Conservation (phyloP, 2,113 vertebrate species). For the Channa maculata region DNA sequence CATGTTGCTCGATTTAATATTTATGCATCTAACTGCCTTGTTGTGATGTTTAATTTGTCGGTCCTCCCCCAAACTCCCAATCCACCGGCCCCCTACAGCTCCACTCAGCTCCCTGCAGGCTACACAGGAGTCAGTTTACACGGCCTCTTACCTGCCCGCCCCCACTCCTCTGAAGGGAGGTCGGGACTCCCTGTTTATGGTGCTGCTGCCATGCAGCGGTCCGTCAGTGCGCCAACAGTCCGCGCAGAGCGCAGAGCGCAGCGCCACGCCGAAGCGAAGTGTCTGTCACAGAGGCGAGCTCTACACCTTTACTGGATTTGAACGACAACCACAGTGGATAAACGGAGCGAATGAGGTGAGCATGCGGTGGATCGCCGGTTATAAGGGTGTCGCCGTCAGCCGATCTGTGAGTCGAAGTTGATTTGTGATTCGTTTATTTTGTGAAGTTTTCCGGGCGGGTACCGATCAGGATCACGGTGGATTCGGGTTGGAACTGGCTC, state of each 20-base stretch:
- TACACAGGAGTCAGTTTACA: conserved; percentile 67
- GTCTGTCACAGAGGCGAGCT: conserved; percentile 23
- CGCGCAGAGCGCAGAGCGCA: conserved; percentile 56
- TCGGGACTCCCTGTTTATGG: conserved; percentile 47
- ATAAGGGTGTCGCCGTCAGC: background rate
- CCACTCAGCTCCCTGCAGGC: conserved; percentile 31
- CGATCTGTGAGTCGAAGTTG: background rate
- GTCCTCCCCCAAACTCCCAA: background rate
- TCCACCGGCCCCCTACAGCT: background rate
- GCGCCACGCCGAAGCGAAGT: conserved; percentile 35
- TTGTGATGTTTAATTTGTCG: conserved; percentile 24
- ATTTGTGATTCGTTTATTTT: conserved; percentile 3
- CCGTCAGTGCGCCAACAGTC: conserved; percentile 51
- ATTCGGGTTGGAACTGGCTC: conserved; percentile 3
- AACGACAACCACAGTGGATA: conserved; percentile 32
- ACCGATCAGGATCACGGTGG: background rate
- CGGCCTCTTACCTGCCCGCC: conserved; percentile 67
- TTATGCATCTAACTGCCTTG: background rate
- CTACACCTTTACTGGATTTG: conserved; percentile 31
- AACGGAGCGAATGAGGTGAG: conserved; percentile 52
- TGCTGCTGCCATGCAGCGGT: conserved; percentile 35
- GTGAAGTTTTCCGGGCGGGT: conserved; percentile 22
- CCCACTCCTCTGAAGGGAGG: conserved; percentile 32
- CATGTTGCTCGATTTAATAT: background rate
- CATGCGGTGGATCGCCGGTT: background rate